phyloP scores from a whole-genome alignment of 1,140 invertebrate species.

The Tachypleus tridentatus region DNA sequence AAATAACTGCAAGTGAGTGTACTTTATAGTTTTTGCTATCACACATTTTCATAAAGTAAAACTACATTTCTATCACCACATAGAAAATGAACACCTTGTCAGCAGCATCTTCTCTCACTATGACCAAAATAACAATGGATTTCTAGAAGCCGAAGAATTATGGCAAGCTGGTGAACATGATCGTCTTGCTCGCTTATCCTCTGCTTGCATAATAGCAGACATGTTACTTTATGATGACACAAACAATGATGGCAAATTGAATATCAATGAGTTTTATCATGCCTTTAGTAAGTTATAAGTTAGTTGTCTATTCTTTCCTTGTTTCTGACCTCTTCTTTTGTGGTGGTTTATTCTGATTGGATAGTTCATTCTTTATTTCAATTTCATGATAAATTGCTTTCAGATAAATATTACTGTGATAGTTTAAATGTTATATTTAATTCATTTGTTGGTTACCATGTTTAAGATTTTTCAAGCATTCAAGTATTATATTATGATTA shows the following conservation, averaged over 20 bases:
- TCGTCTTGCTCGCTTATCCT: slow-evolving; percentile 48
- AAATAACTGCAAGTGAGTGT: no score
- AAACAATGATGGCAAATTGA: slow-evolving; percentile 50
- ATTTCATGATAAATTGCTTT: no score
- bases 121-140: slow-evolving; percentile 57
- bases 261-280: slow-evolving; percentile 59
- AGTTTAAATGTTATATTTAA: no score
- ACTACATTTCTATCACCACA: no score
- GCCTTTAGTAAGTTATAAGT: slow-evolving; percentile 64
- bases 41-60: no score
- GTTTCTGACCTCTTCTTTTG: background rate
- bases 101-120: slow-evolving; percentile 67
- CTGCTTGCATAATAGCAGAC: slow-evolving; percentile 52
- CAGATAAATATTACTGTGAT: no score
- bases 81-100: slow-evolving; percentile 56
- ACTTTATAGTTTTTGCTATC: no score
- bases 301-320: slow-evolving; percentile 35
- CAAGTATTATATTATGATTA: no score
- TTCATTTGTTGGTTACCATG: no score
- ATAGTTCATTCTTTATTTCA: no score
- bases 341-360: no score
- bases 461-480: no score
- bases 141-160: slow-evolving; percentile 52
- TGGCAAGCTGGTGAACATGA: slow-evolving; percentile 48
- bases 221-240: slow-evolving; percentile 57